Conservation (phyloP, 1,140 invertebrate species). For the Drosophila kurseongensis region DNA sequence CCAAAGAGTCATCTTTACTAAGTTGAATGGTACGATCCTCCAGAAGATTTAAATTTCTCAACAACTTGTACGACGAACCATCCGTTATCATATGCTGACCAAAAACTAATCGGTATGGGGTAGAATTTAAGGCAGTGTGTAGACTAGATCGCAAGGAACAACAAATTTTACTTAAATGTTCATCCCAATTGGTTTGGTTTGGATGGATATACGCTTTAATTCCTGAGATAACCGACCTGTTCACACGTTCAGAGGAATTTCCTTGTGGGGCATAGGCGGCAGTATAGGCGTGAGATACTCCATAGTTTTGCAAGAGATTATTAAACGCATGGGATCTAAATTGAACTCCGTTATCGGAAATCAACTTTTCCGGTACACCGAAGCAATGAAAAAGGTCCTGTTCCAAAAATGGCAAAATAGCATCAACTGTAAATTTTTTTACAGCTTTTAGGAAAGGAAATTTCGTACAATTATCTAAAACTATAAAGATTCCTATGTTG, state of each 20-base stretch:
- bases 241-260: constrained; percentile 6
- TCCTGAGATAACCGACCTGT: neutral
- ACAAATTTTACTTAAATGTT: constrained; percentile 1
- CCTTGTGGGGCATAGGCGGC: neutral
- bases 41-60: neutral
- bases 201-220: constrained; percentile 2
- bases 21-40: neutral
- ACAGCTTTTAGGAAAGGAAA: constrained; percentile 9
- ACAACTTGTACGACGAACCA: neutral
- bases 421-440: constrained; percentile 6
- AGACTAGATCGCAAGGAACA: constrained; percentile 1
- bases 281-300: constrained; percentile 3
- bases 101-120: neutral
- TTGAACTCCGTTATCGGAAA: constrained; percentile 7
- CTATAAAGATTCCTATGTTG: constrained; percentile 13
- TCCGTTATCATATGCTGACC: constrained; percentile 5
- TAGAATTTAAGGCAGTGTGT: neutral
- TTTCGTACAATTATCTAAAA: constrained; percentile 3
- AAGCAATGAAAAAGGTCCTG: constrained; percentile 7
- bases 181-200: constrained; percentile 2
- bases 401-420: constrained; percentile 4
- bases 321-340: constrained; percentile 8
- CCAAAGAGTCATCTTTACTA: neutral
- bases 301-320: constrained; percentile 6
- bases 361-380: constrained; percentile 5